Evolutionary conservation across 2,888 invertebrate species (phyloP), one percentile per base, ranked within the genome.

Genomic region (Euzetes globulus): DNA sequence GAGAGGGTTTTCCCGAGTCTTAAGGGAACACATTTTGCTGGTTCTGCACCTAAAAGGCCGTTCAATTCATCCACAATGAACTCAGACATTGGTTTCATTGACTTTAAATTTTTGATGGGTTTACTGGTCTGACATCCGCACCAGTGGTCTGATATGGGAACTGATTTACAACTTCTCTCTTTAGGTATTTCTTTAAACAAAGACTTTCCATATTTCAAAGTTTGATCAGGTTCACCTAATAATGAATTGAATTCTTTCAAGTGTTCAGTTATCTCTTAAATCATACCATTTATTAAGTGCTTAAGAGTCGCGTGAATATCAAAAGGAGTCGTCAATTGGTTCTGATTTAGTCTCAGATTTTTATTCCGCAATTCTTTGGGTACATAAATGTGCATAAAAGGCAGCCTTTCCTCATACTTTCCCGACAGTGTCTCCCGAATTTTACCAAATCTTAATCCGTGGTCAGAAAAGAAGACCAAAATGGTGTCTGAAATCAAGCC

Each of bases 381-480:
- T 45, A 82, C 79, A 13, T 80, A 80, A 1, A 84, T 72, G 70
- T 80, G 81, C 73, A 83, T 77, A 68, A 83, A 81, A 0, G 84
- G 84, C 75, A 83, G 80, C 41, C 84, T 78, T 74, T 83, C 83
- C 76, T 83, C 83, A 19, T 82, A 79, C 74, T 83, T 81, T 0
- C 83, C 83, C 41, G 33, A 74, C 82, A 90, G 91, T 0, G 93
- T 94, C 78, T 86, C 85, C 13, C 93, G 86, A 79, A 92, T 92
- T 9, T 86, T 86, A 1, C 94, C 94, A 89, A 91, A 94, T 76
- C 94, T 85, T 75, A 93, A 88, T 0, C 95, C 95, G 80, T 95
- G 95, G 81, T 95, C 95, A 82, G 94, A 94, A 84, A 93, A 85
- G 65, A 86, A 81, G 15, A 91, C 82, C 72, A 93, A 74, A 79